A percentile compares a stretch with the other conserved stretches of the same genome.
Conservation (phyloP, 2,888 invertebrate species). For the Deroplatys truncata region DNA sequence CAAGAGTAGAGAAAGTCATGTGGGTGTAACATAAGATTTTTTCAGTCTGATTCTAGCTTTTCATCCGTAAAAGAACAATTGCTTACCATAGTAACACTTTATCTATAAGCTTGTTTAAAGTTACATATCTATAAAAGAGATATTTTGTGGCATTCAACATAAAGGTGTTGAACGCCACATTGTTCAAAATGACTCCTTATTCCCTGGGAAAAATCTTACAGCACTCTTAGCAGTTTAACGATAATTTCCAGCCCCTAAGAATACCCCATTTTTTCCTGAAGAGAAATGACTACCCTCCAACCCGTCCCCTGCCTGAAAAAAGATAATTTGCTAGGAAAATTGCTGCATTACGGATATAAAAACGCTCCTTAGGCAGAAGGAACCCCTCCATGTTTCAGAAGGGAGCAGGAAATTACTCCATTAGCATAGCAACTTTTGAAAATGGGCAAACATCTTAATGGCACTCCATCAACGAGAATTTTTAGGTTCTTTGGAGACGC, state of each 20-base stretch:
- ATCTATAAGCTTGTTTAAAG: too few species aligned
- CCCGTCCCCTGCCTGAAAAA: neutral
- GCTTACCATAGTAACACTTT: too few species aligned
- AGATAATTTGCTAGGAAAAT: neutral
- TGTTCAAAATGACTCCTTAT: neutral
- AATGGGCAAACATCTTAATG: neutral
- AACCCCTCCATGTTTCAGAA: neutral
- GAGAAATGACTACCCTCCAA: neutral
- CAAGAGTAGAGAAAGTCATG: too few species aligned
- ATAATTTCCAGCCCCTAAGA: neutral
- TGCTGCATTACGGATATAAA: neutral
- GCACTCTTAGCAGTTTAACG: neutral
- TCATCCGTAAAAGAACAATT: too few species aligned
- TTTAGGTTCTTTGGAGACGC: neutral
- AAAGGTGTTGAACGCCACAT: too few species aligned
- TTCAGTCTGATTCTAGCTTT: too few species aligned
- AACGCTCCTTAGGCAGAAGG: neutral
- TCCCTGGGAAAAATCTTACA: neutral
- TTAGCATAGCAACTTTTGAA: neutral
- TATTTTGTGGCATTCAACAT: too few species aligned
- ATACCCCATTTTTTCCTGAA: neutral
- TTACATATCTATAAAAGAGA: too few species aligned
- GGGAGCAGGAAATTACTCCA: neutral
- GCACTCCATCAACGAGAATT: neutral
- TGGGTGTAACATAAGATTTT: too few species aligned